These are phyloP conservation scores for Oryzias javanicus DNA, from an alignment of 2,113 vertebrate genomes.

Conservation along the genomic window DNA sequence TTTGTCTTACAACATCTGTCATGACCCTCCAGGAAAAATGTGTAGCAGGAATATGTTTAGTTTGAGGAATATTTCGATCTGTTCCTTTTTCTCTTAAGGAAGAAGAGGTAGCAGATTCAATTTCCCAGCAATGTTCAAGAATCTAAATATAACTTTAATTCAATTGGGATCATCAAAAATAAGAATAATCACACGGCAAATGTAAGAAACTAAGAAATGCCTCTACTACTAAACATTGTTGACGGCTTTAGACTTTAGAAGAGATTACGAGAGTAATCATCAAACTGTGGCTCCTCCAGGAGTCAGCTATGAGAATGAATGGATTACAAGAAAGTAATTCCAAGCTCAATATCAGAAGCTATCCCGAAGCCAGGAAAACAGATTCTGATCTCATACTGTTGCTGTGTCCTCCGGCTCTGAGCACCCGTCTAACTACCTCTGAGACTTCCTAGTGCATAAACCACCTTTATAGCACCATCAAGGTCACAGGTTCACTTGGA, in stretches of 20 bases:
- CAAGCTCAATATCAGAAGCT: conserved; percentile 72
- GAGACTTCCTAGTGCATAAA: conserved; percentile 63
- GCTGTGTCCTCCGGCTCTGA: conserved; percentile 60
- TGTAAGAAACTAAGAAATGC: conserved; percentile 13
- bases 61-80: not conserved
- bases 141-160: no score
- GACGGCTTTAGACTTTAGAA: conserved; percentile 45
- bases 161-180: not conserved
- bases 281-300: conserved; percentile 61
- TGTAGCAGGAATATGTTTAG: not conserved
- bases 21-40: conserved; percentile 12
- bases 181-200: not conserved
- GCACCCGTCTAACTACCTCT: conserved; percentile 51
- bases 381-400: conserved; percentile 70
- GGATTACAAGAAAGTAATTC: conserved; percentile 74
- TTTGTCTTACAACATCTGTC: conserved; percentile 9
- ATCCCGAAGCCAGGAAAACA: conserved; percentile 64
- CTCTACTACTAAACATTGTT: conserved; percentile 17
- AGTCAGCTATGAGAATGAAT: conserved; percentile 69
- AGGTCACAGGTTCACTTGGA: conserved; percentile 63
- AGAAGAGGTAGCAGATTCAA: no score
- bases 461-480: conserved; percentile 53
- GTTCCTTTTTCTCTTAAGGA: not conserved
- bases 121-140: no score
- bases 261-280: conserved; percentile 72